Percentiles rank a stretch among this genome's conserved stretches.
Conservation (phyloP, 1,140 invertebrate genomes). For the Neoseiulus cucumeris region DNA sequence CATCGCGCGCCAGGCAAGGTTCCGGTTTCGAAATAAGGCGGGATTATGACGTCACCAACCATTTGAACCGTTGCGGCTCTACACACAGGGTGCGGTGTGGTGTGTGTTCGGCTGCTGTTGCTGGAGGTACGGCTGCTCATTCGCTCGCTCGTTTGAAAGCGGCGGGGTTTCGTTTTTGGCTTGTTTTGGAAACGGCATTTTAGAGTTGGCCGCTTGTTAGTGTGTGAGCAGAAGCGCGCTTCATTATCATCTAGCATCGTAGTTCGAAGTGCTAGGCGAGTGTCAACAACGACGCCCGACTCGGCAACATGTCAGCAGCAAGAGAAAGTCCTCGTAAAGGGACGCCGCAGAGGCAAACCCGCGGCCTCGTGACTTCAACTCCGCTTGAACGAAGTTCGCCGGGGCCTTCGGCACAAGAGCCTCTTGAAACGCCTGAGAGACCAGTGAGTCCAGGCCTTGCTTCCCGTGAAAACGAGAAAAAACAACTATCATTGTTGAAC, state of each 20-base stretch:
- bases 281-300: too few relatives aligned
- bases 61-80: background rate
- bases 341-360: background rate
- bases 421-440: background rate
- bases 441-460: background rate
- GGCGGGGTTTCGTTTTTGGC: too few relatives aligned
- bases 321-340: conserved; percentile 5
- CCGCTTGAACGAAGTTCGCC: background rate
- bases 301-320: too few relatives aligned
- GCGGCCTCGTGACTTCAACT: background rate
- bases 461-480: background rate
- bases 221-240: too few relatives aligned
- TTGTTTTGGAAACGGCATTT: too few relatives aligned
- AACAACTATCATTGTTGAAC: background rate
- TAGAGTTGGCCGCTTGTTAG: too few relatives aligned
- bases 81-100: background rate
- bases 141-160: too few relatives aligned
- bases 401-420: background rate
- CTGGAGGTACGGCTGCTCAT: too few relatives aligned
- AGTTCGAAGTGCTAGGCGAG: too few relatives aligned
- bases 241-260: too few relatives aligned
- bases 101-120: background rate
- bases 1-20: background rate
- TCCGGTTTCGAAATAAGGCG: conserved; percentile 11
- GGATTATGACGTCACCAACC: background rate